phyloP scores from a whole-genome alignment of 2,888 invertebrate genomes.

The Bimastos eiseni region DNA sequence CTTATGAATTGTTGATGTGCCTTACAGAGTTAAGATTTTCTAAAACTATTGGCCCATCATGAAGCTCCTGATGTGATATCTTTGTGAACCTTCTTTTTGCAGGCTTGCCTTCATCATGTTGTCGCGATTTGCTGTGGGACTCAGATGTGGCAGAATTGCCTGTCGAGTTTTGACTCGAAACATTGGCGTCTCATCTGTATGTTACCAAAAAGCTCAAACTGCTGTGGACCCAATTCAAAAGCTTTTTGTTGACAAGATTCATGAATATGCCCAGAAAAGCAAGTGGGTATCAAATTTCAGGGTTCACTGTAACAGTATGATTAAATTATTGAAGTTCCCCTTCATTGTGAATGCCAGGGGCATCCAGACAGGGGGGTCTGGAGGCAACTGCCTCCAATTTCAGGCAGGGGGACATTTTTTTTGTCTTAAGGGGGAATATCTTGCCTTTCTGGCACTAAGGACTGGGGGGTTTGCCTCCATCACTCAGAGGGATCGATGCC shows the following conservation, averaged over 20 bases:
- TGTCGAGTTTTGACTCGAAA: conserved; percentile 48
- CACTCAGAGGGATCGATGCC: too few species aligned
- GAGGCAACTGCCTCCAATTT: too few species aligned
- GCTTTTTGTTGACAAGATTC: conserved; percentile 86
- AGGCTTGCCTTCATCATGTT: conserved; percentile 23
- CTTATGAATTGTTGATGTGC: neutral
- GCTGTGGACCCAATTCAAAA: conserved; percentile 85
- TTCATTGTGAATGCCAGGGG: too few species aligned
- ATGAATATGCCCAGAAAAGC: conserved; percentile 85
- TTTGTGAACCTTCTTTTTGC: neutral
- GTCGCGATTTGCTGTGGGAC: conserved; percentile 20
- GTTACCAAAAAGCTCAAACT: conserved; percentile 46
- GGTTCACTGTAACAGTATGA: neutral
- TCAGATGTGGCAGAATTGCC: conserved; percentile 35
- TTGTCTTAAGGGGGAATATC: too few species aligned
- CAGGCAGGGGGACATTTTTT: too few species aligned
- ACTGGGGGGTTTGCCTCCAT: too few species aligned
- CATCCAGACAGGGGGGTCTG: too few species aligned
- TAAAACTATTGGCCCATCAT: neutral
- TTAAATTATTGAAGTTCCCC: too few species aligned
- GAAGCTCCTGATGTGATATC: neutral
- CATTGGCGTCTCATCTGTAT: conserved; percentile 51
- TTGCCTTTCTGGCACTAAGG: too few species aligned
- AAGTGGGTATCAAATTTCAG: conserved; percentile 68
- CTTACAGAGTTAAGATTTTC: neutral